Evolutionary conservation across 2,113 vertebrate genomes (phyloP), one percentile per base, ranked within the genome.

Genomic region (Zosterops borbonicus): DNA sequence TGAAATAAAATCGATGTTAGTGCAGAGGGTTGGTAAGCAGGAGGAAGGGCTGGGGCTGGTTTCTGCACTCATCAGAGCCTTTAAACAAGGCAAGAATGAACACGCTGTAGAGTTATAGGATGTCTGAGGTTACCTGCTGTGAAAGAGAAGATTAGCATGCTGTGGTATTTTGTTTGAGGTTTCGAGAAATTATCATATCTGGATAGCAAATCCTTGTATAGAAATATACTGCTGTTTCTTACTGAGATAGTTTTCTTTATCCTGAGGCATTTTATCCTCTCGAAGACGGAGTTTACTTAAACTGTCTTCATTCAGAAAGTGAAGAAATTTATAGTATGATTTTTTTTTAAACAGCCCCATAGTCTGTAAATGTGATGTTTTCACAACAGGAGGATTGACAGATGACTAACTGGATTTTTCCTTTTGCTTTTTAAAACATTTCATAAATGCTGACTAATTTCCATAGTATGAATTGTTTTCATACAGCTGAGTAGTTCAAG

Each of bases 91-190:
- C 90, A 89, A 71, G 90, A 96, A 64, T 71, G 74, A 94, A 49
- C 83, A 75, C 0, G 24, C 76, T 0, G 2, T 46, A 56, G 71
- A 83, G 50, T 89, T 94, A 13, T 8, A 75, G 60, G 86, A 81
- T 6, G 41, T 87, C 88, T 92, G 88, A 89, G 88, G 69, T 94
- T 95, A 91, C 94, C 81, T 95, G 69, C 89, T 18, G 60, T 87
- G 92, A 88, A 80, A 84, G 83, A 95, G 76, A 74, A 93, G 88
- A 90, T 95, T 75, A 96, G 56, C 83, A 64, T 71, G 70, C 87
- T 95, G 89, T 95, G 91, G 69, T 93, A 90, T 91, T 93, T 92
- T 85, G 53, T 96, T 90, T 90, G 93, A 93, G 85, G 79, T 89
- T 96, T 96, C 0, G 0, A 94, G 81, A 94, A 96, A 93, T 93